Evolutionary conservation across 2,888 invertebrate genomes (phyloP), one percentile per base, ranked within the genome.

Genomic region (Rhingia campestris): DNA sequence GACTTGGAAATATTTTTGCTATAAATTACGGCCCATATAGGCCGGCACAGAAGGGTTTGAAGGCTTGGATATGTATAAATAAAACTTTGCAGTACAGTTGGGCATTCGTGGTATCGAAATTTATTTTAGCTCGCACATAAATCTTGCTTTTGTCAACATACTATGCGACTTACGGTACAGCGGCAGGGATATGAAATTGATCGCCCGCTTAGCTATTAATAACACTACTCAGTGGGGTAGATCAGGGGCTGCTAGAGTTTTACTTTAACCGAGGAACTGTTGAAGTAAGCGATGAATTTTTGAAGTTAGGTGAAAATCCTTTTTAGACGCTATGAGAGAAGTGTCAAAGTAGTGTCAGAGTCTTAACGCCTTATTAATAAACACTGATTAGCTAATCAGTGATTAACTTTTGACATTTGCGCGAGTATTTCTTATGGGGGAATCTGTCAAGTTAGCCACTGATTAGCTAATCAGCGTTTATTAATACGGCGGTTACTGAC

Each of bases 1-100:
- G 12, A 35, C 14, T 53, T 66, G 41, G 47, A 79, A 79, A 79
- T 72, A 79, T 72, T 41, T 39, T 32, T 37, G 59, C 72, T 39
- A 72, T 79, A 79, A 79, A 79, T 79, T 73, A 47, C 39, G 30
- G 43, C 14, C 43, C 14, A n/a, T 41, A 35, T 12, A 12, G 43
- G 22, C n/a, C 12, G n/a, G 4, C 6, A n/a, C n/a, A 0, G 64
- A 3, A 12, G 37, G 1, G n/a, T 33, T 4, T 10, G 12, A 39
- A 14, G 22, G n/a, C 22, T 30, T 35, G 33, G 32, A 5, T 30
- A 14, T 33, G 30, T 22, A 49, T 12, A 14, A 12, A 22, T 49
- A 7, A 7, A 2, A 6, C 12, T 30, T 37, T 35, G 72, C 61
- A 5, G 51, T 10, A n/a, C 22, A 2, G 32, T 53, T 47, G 59